Evolutionary conservation across 2,797 vertebrate genomes (phyloP).

Genomic region (Rhinogobio ventralis): DNA sequence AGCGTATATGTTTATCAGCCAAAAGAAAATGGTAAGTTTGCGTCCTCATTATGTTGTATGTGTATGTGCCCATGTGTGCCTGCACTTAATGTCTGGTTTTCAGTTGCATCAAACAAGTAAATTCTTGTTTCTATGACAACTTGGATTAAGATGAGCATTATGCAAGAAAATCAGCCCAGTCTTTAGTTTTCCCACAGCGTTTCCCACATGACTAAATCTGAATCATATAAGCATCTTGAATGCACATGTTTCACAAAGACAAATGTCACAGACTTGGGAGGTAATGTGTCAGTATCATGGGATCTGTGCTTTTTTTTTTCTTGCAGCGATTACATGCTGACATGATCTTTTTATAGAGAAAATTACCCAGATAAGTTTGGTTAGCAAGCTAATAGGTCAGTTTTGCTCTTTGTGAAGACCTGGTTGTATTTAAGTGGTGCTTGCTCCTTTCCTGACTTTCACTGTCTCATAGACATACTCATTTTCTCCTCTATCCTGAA

Average conservation of each 20-base stretch:
- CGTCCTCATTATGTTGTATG: background rate
- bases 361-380: slow-evolving; percentile 7
- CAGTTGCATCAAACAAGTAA: slow-evolving; percentile 29
- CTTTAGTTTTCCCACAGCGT: slow-evolving; percentile 12
- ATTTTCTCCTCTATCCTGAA: background rate
- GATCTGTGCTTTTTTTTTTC: background rate
- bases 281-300: background rate
- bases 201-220: slow-evolving; percentile 15
- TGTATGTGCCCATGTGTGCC: background rate
- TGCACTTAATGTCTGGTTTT: slow-evolving; percentile 26
- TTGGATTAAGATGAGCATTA: slow-evolving; percentile 3
- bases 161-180: slow-evolving; percentile 6
- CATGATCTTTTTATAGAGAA: background rate
- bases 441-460: background rate
- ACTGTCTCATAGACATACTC: background rate
- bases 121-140: slow-evolving; percentile 52
- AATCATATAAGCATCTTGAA: slow-evolving; percentile 23
- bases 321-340: background rate
- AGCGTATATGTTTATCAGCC: background rate
- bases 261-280: background rate
- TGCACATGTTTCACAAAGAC: slow-evolving; percentile 13
- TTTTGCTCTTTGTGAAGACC: slow-evolving; percentile 8
- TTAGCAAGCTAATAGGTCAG: background rate
- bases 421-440: slow-evolving; percentile 8
- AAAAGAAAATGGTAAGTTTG: slow-evolving; percentile 6